Evolutionary conservation across 2,888 invertebrate species (phyloP), one percentile per base, ranked within the genome.

Genomic region (Portevinia maculata): DNA sequence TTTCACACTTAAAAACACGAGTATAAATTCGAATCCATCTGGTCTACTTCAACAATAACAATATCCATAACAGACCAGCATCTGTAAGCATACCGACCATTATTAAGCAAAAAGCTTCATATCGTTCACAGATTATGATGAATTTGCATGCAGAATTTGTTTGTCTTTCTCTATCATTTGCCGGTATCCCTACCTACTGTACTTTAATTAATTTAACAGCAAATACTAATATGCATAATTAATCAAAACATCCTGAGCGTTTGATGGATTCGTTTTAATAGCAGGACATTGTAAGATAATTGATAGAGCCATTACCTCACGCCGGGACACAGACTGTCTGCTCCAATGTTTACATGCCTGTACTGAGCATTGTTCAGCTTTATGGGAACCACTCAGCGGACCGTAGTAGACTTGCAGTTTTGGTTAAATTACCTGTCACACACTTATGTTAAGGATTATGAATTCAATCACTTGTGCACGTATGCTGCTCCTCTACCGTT

Each of bases 151-250:
- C 19, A 30, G 17, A 19, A 28, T 9, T 39, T 39, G 24, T 39
- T 24, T 13, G 15, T 24, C 13, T 30, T n/a, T 44, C 44, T 0
- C 8, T 52, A 46, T 11, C 24, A 46, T 46, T 13, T 13, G n/a
- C 3, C 3, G 1, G 44, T 19, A 19, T 3, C 9, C 19, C 24
- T 24, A 24, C 24, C 28, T 11, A 57, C 60, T 46, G 53, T n/a
- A 55, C 44, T 46, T 28, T 28, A 44, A 73, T 62, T 73, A 53
- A 53, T 39, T 62, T 24, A 73, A 19, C 46, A 65, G 48, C 39
- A 64, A 64, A 57, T 17, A 74, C 37, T 55, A 74, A 74, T 74
- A 57, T 50, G 32, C 73, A 74, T 74, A 65, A 74, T 74, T 74
- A 74, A 65, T 74, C 55, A 50, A 41, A 74, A 55, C 30, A 64